Evolutionary conservation across 2,888 invertebrate genomes (phyloP).

Genomic region (Clunio marinus): DNA sequence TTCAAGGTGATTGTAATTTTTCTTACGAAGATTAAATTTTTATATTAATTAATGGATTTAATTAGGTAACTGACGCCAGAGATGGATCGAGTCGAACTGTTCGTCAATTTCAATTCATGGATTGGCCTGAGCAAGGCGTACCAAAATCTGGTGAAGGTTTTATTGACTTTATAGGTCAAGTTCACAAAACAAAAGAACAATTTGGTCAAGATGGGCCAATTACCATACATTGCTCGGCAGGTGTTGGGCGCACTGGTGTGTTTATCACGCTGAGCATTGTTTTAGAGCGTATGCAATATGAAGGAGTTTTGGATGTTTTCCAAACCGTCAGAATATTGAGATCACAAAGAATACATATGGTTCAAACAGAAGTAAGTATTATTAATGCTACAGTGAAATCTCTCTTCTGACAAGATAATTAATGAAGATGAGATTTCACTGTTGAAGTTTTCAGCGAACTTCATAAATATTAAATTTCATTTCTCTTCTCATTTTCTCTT

Average conservation of each 20-base stretch:
- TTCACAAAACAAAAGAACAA: conserved; percentile 99
- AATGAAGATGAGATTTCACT: background rate
- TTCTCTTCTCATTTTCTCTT: conserved; percentile 30
- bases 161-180: conserved; percentile 98
- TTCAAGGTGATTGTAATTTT: conserved; percentile 67
- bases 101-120: conserved; percentile 93
- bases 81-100: conserved; percentile 95
- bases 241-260: conserved; percentile 97
- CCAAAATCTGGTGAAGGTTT: conserved; percentile 98
- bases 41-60: background rate
- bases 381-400: background rate
- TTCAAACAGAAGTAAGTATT: conserved; percentile 96
- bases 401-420: too few species aligned
- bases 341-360: conserved; percentile 98
- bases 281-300: conserved; percentile 97
- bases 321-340: conserved; percentile 97
- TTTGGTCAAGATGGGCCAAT: conserved; percentile 99
- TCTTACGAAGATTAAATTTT: background rate
- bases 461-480: conserved; percentile 35
- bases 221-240: conserved; percentile 97
- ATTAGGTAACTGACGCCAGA: conserved; percentile 86
- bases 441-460: background rate
- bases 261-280: conserved; percentile 98
- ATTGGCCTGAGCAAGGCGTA: conserved; percentile 92
- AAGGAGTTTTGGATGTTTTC: conserved; percentile 98